Base-by-base conservation (phyloP, 2,888 invertebrate species). In the Watsonalla binaria region DNA sequence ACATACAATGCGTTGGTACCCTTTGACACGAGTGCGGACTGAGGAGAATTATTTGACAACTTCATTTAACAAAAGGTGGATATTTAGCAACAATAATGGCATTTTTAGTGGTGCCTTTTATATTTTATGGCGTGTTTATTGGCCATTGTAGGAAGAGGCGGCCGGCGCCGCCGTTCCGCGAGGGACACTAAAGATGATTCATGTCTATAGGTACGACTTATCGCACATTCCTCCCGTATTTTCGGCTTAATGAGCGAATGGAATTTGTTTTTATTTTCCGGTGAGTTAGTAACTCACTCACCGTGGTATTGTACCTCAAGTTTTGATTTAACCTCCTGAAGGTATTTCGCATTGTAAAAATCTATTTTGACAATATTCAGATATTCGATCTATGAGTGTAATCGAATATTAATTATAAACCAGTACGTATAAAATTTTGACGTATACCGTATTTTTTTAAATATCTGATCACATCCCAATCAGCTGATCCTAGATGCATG, bases 111-210 rank as follows among this genome's bases (percentile, higher is more conserved):
- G 78, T 74, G 76, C 80, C 80, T 82, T 82, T 84, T 83, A 87
- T 88, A 88, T 80, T 88, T 86, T 88, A 90, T 82, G 83, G 82
- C 76, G 84, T 90, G 90, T 89, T 90, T 90, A 90, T 88, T 86
- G 86, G 83, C 84, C 84, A 83, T 90, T 86, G 81, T 76, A 71
- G 78, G 76, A 74, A 78, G 80, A 78, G 76, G 74, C 68, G 74
- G 73, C 67, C 70, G 76, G 72, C 73, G 77, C 68, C 78, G 72
- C 72, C 78, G 78, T 75, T 72, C 73, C 76, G 63, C 65, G 59
- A 70, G 74, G 67, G 75, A 73, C 79, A 82, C 79, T 86, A 76
- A 82, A 84, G 75, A 82, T 89, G 86, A 87, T 87, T 87, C 85
- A 87, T 84, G 76, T 74, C 61, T 66, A 49, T 76, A 80, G 80